Base-by-base conservation (phyloP, 2,888 invertebrate genomes). In the Platypus cylindrus region DNA sequence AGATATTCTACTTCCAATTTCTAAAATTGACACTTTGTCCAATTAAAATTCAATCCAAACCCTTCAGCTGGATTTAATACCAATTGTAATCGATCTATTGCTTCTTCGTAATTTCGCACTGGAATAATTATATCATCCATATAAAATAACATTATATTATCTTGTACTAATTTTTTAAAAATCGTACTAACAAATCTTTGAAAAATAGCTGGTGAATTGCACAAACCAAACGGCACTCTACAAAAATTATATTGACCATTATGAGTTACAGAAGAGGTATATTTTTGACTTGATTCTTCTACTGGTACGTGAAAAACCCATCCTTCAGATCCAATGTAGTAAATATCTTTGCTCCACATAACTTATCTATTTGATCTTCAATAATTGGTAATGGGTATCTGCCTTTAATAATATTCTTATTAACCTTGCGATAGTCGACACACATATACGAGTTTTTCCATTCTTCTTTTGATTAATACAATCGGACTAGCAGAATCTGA, bases 131-230 rank as follows among this genome's bases (percentile, higher is more conserved):
- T 50, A 25, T 56, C 55, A 29, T 55, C 54, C 1, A 54, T 15
- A 27, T 55, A 55, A 1, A 49, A n/a, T n/a, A n/a, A 49, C 1
- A 50, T 17, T 22, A 49, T 47, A 1, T 40, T 39, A 5, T 29
- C 2, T 9, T 28, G 48, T 5, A 43, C 38, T 37, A 57, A 30
- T 0, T 51, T 50, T 20, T 49, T 32, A 12, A 59, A 36, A 3
- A 58, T 40, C 3, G 37, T 29, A 32, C 58, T 52, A 51, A 59
- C 52, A 13, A 54, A 12, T 40, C 55, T 26, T 26, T 59, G 56
- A 32, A 56, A 56, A 1, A 51, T 53, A 14, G 47, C 47, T 0
- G 54, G 55, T 5, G 52, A 48, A 31, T 55, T 56, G 3, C 44
- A 31, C 2, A 58, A 35, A 2, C 56, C 56, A 38, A 58, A 60